Evolutionary conservation across 1,140 invertebrate species (phyloP), one percentile per base, ranked within the genome.

Genomic region (Bombus impatiens): DNA sequence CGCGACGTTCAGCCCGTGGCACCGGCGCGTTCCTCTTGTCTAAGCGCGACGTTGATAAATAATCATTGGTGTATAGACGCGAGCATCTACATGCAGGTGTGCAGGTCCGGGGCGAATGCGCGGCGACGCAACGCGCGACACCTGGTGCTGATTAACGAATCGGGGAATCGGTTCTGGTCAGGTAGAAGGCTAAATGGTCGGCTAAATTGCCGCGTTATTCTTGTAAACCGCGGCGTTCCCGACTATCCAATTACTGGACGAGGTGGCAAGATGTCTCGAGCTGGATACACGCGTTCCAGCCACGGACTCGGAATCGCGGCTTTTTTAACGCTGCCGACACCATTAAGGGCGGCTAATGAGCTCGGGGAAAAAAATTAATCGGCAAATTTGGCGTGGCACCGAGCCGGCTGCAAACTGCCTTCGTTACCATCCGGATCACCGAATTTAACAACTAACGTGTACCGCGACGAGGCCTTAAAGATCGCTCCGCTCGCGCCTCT

Each of bases 111-210:
- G 71, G 44, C 47, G 47, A 53, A 53, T 53, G 47, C 10, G 59
- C 28, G 3, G 28, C 59, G 44, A 75, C 32, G 70, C 47, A 62
- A 37, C 71, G 75, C 70, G 78, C 81, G 87, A 90, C 90, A 90
- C 90, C 90, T 90, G 90, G 89, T 84, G 80, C 90, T 90, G 90
- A 91, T 91, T 90, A 91, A 90, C 82, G 87, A 86, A 90, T 91
- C 90, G 90, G 71, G 70, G 87, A 86, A 90, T 91, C 90, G 90
- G 72, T 88, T 75, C 87, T 78, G 84, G 71, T 71, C 86, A 71
- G 78, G 77, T 83, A 87, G 86, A 80, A 72, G 81, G 82, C 81
- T 91, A 91, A 91, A 86, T 81, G 87, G 79, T 80, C 82, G 70
- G 77, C 80, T 91, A 90, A 91, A 91, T 90, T 91, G 89, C 90